These are phyloP conservation scores for Lipophrys pholis DNA, from an alignment of 2,113 vertebrate species.

Conservation along the genomic window DNA sequence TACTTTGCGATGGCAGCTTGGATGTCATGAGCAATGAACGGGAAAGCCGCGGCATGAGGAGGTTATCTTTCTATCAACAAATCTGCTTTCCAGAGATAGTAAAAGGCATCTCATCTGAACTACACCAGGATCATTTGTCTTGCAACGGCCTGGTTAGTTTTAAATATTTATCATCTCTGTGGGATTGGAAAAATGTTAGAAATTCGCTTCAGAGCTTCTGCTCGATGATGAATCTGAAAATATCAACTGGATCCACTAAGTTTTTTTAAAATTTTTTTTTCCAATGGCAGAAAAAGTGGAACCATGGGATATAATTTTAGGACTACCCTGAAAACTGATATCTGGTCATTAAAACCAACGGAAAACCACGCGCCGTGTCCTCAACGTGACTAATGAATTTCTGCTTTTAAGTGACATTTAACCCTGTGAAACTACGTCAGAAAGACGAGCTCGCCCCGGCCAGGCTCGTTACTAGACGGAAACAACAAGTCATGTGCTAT, in stretches of 20 bases:
- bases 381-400: conserved; percentile 55
- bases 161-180: conserved; percentile 15
- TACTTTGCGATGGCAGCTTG: conserved; percentile 55
- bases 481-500: not conserved
- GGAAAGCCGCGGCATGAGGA: conserved; percentile 23
- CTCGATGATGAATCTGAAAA: not conserved
- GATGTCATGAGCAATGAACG: conserved; percentile 45
- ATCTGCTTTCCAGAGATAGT: conserved; percentile 35
- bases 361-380: conserved; percentile 28
- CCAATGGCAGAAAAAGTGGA: not conserved
- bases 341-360: conserved; percentile 32
- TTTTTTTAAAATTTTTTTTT: no score
- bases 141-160: conserved; percentile 18
- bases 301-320: conserved; percentile 12
- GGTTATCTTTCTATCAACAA: conserved; percentile 53
- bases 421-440: conserved; percentile 27
- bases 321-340: conserved; percentile 39
- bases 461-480: not conserved
- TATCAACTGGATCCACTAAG: no score
- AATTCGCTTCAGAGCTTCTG: conserved; percentile 3
- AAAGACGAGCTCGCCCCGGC: conserved; percentile 15
- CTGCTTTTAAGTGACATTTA: conserved; percentile 42
- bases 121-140: conserved; percentile 43
- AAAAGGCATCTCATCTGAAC: conserved; percentile 39
- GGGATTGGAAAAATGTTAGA: not conserved